Evolutionary conservation across 2,888 invertebrate species (phyloP).

Genomic region (Amiota mariae): DNA sequence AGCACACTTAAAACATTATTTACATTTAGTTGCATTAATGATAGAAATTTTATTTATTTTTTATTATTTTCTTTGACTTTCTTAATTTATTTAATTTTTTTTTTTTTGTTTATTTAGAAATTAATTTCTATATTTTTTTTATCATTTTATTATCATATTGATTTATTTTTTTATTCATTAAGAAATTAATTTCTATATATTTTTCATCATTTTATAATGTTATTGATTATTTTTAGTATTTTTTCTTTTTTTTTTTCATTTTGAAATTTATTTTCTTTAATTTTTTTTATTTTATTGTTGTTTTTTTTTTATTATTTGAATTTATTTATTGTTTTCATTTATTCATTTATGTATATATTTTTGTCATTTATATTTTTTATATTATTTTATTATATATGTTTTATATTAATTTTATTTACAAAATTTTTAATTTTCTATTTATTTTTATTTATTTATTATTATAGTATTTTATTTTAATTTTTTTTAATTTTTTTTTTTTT

Average conservation of each 20-base stretch:
- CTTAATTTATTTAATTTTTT: neutral
- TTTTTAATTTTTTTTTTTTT: constrained; percentile 28
- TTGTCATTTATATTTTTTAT: neutral
- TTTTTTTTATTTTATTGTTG: neutral
- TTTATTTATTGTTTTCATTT: constrained; percentile 50
- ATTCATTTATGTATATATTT: constrained; percentile 10
- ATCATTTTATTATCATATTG: neutral
- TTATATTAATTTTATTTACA: neutral
- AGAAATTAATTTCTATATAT: too few species aligned
- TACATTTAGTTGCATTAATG: neutral
- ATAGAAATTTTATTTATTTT: neutral
- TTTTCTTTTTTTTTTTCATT: too few species aligned
- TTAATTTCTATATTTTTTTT: neutral
- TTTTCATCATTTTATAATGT: too few species aligned
- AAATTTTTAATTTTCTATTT: neutral
- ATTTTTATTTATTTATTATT: neutral
- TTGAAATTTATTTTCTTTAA: too few species aligned
- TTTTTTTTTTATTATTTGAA: neutral
- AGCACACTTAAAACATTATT: neutral
- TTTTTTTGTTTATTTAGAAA: too few species aligned
- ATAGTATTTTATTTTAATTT: constrained; percentile 21
- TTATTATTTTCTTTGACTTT: neutral
- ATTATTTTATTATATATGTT: neutral
- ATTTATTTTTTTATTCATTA: neutral
- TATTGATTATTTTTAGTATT: neutral